A percentile compares a stretch with the other conserved stretches of the same genome.
Evolutionary conservation across 2,113 vertebrate genomes (phyloP).

Genomic region (Toxostoma redivivum): DNA sequence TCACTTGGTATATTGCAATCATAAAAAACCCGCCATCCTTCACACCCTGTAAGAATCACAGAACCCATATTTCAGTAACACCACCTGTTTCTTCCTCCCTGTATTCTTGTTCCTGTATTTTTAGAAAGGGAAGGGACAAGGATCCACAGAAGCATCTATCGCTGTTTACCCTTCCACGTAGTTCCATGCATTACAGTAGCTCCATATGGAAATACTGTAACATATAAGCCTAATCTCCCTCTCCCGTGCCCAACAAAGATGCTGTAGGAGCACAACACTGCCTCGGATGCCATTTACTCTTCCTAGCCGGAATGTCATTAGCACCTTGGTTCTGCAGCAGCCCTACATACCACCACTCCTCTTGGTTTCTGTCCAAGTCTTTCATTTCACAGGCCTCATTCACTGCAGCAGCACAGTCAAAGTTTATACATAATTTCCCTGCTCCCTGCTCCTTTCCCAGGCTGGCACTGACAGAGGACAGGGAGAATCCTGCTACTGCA

Average conservation of each 20-base stretch:
- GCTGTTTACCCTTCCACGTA: neutral
- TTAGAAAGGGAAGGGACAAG: neutral
- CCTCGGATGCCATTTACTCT: neutral
- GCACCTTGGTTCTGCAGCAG: neutral
- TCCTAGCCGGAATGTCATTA: neutral
- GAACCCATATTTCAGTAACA: neutral
- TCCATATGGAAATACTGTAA: neutral
- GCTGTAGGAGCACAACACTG: neutral
- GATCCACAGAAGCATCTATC: neutral
- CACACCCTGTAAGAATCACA: neutral
- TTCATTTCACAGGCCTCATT: neutral
- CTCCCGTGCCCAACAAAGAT: neutral
- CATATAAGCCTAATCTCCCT: neutral
- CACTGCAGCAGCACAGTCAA: neutral
- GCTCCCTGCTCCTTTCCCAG: neutral
- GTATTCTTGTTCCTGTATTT: neutral
- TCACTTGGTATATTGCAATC: neutral
- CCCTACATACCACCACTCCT: neutral
- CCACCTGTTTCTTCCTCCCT: neutral
- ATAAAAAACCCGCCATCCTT: neutral
- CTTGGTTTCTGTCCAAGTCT: neutral
- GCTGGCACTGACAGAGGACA: fast-evolving
- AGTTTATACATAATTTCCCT: neutral
- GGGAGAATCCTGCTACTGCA: neutral
- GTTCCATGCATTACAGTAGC: neutral